Percentiles rank a stretch among this genome's conserved stretches.
phyloP scores from a whole-genome alignment of 2,888 invertebrate species.

The Sepiola atlantica region DNA sequence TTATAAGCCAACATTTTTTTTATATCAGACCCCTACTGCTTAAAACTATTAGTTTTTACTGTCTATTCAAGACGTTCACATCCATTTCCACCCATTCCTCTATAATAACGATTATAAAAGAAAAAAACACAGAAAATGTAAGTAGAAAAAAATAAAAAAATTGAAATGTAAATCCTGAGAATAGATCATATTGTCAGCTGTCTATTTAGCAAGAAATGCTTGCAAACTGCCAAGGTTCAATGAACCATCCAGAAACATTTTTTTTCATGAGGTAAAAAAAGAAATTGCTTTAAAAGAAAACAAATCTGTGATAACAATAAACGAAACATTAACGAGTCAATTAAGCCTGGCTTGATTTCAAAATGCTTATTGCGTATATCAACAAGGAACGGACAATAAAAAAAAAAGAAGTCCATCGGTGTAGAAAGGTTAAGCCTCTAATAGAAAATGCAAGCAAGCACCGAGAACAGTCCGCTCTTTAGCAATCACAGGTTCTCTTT shows the following conservation, averaged over 20 bases:
- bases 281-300: not conserved
- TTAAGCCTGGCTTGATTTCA: not conserved
- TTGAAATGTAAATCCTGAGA: not conserved
- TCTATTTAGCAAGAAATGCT: not conserved
- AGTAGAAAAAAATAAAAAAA: not conserved
- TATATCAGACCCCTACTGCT: too few species aligned
- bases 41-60: too few species aligned
- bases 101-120: not conserved
- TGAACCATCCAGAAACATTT: not conserved
- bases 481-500: not conserved
- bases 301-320: not conserved
- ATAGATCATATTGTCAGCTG: not conserved
- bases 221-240: too few species aligned
- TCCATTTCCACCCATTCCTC: not conserved
- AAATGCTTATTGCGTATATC: not conserved
- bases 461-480: not conserved
- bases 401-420: not conserved
- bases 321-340: not conserved
- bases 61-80: not conserved
- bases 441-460: not conserved
- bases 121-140: not conserved
- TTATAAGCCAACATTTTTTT: too few species aligned
- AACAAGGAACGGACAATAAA: not conserved
- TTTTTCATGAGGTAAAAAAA: not conserved
- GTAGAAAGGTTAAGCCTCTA: not conserved